Evolutionary conservation across 64 coral and sea anemone species (phyloP).

Genomic region (Pocillopora verrucosa): DNA sequence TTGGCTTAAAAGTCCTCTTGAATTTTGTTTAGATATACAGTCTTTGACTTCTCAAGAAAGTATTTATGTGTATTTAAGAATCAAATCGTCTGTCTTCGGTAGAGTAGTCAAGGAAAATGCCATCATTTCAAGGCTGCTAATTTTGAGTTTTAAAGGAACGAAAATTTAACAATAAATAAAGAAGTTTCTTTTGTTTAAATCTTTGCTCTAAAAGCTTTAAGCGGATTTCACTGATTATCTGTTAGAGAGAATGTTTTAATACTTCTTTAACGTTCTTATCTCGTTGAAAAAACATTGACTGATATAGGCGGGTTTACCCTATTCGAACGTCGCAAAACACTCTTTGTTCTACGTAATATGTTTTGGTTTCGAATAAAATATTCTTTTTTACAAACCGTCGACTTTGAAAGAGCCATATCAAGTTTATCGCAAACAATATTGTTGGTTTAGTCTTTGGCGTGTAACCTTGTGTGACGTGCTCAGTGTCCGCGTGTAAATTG

Average conservation of each 20-base stretch:
- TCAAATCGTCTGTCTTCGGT: not conserved
- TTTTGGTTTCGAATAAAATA: constrained; percentile 10
- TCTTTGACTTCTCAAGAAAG: not conserved
- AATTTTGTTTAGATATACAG: not conserved
- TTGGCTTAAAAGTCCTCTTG: not conserved
- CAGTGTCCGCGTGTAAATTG: not conserved
- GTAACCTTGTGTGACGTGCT: not conserved
- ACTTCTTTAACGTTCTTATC: constrained; percentile 18
- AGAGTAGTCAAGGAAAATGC: not conserved
- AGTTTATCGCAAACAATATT: not conserved
- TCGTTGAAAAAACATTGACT: constrained; percentile 15
- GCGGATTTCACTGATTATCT: constrained; percentile 2
- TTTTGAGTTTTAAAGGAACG: not conserved
- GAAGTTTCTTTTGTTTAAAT: not conserved
- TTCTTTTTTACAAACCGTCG: constrained; percentile 6
- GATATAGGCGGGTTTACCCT: not conserved
- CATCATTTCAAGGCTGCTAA: not conserved
- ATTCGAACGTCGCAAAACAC: not conserved
- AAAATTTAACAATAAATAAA: not conserved
- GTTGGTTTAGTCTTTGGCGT: not conserved
- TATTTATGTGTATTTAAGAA: not conserved
- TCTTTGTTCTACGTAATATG: constrained; percentile 24
- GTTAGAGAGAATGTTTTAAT: not conserved
- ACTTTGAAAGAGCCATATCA: not conserved
- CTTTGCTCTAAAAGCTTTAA: not conserved